A percentile compares a stretch with the other conserved stretches of the same genome.
Evolutionary conservation across 2,797 vertebrate genomes (phyloP).

Genomic region (Urosaurus nigricauda): DNA sequence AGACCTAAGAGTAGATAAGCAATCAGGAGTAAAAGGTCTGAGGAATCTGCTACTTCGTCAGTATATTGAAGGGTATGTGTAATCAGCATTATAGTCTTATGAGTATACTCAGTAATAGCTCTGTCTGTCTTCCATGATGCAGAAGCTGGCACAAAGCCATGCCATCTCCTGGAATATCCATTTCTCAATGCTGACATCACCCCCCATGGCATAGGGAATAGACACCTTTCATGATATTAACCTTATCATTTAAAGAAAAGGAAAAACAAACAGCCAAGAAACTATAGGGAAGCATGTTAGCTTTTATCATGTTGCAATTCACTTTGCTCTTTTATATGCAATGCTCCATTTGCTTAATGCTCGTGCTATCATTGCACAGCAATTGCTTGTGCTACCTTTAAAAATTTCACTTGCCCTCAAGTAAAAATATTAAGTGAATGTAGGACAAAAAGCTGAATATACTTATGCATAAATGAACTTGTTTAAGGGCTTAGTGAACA

Average conservation of each 20-base stretch:
- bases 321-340: slow-evolving; percentile 58
- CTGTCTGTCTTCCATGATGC: slow-evolving; percentile 50
- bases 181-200: slow-evolving; percentile 42
- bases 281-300: slow-evolving; percentile 60
- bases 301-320: slow-evolving; percentile 60
- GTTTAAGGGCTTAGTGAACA: neutral
- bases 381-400: slow-evolving; percentile 55
- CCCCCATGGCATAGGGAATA: slow-evolving; percentile 50
- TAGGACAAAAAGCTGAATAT: slow-evolving; percentile 44
- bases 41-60: slow-evolving; percentile 43
- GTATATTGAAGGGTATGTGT: slow-evolving; percentile 44
- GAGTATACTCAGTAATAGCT: slow-evolving; percentile 32
- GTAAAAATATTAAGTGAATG: slow-evolving; percentile 52
- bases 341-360: slow-evolving; percentile 58
- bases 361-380: slow-evolving; percentile 60
- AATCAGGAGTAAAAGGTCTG: slow-evolving; percentile 10
- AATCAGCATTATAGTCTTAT: slow-evolving; percentile 20
- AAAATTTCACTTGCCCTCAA: slow-evolving; percentile 58
- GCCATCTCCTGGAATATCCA: slow-evolving; percentile 41
- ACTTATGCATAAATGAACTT: slow-evolving; percentile 41
- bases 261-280: slow-evolving; percentile 48
- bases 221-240: slow-evolving; percentile 38
- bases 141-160: slow-evolving; percentile 48
- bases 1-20: slow-evolving; percentile 23
- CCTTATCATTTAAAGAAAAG: slow-evolving; percentile 48